Percentiles rank a stretch among this genome's conserved stretches.
phyloP scores from a whole-genome alignment of 2,113 vertebrate genomes.

The Pardalotus punctatus region DNA sequence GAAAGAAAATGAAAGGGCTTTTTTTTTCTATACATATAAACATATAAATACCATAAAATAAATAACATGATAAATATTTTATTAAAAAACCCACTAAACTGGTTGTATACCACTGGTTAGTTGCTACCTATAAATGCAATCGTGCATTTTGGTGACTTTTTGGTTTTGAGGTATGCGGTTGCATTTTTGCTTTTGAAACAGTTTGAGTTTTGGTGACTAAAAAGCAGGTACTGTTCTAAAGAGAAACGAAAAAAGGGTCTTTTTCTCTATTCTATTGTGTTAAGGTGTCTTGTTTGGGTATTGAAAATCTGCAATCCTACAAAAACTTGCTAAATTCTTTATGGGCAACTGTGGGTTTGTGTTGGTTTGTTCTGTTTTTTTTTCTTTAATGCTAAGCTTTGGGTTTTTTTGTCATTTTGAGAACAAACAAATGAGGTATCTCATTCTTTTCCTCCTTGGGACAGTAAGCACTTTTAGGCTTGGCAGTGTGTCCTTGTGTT shows the following conservation, averaged over 20 bases:
- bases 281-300: background rate
- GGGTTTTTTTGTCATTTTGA: background rate
- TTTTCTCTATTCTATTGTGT: background rate
- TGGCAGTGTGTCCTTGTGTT: background rate
- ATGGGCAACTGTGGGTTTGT: background rate
- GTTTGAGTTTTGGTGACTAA: background rate
- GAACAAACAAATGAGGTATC: background rate
- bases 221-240: background rate
- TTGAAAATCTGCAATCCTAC: background rate
- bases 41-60: background rate
- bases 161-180: background rate
- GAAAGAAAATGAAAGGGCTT: background rate
- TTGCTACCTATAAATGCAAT: background rate
- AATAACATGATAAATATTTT: background rate
- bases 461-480: background rate
- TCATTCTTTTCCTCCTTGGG: background rate
- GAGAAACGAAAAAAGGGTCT: fast-evolving
- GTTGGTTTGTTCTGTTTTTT: background rate
- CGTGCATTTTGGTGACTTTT: background rate
- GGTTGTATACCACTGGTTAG: background rate
- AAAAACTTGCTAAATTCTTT: background rate
- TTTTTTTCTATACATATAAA: background rate
- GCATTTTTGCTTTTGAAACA: background rate
- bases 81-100: fast-evolving
- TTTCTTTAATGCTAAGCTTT: background rate